Evolutionary conservation across 1,140 invertebrate species (phyloP), one percentile per base, ranked within the genome.

Genomic region (Drosophila navojoa): DNA sequence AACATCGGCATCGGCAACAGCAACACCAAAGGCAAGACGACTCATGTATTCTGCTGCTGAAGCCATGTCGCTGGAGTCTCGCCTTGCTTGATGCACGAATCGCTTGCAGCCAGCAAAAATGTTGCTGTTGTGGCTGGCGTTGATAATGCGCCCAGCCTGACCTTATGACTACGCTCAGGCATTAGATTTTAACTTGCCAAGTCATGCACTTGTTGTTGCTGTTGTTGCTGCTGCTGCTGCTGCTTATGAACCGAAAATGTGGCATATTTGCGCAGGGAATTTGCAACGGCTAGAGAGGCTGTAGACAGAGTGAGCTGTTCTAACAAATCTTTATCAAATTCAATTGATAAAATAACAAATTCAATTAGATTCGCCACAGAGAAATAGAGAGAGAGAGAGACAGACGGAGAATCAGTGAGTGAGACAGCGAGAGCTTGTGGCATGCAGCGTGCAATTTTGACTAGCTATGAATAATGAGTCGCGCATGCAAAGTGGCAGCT

Each of bases 391-490:
- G 32, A 32, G 6, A 32, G 29, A 32, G 6, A 9, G 32, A 32
- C 6, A 32, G 6, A 9, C 6, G 10, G 32, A 32, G 32, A 32
- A 7, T 7, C 0, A 9, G 7, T 7, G 5, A 32, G 32, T 7
- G 7, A 32, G 35, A 38, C 6, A 38, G 9, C 1, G 19, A 5
- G 29, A 9, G 32, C 7, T 5, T 27, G 38, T 54, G 29, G n/a
- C 76, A 47, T 44, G 50, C 75, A 62, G 47, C 61, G 58, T 64
- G 73, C 55, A 16, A 62, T 57, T 81, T 77, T 85, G 74, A 76
- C 71, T 79, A 86, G 77, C 77, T 77, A 81, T 85, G 81, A 86
- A 86, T 75, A 81, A 85, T 85, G 77, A 80, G 78, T 53, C 67
- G 49, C 67, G 49, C 50, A 70, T 72, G 64, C 47, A 81, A 62